Evolutionary conservation across 2,113 vertebrate species (phyloP), one percentile per base, ranked within the genome.

Genomic region (Trichechus manatus): DNA sequence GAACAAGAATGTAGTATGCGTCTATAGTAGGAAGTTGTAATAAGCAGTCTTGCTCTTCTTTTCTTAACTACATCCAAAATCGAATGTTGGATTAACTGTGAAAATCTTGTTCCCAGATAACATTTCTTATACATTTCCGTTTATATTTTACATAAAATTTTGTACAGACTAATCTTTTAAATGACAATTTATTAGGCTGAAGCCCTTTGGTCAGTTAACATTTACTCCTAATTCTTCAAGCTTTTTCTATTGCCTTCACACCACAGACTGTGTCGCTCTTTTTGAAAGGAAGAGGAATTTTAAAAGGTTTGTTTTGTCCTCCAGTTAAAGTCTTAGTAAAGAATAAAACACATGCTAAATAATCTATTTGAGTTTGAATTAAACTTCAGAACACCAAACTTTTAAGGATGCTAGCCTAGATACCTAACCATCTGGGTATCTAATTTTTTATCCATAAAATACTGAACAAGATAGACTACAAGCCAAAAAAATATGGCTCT

Each of bases 81-180:
- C 27, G 19, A 86, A 74, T 44, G 53, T 53, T 56, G 42, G 20
- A 72, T 68, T 79, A 97, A 87, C 66, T 66, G 33, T 86, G 13
- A 84, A 27, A 23, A 80, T 61, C 56, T 61, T 91, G 47, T 50
- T 89, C 75, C 59, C 17, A 94, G 80, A 87, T 64, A 63, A 93
- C 13, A 27, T 39, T 1, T 3, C n/a, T 1, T 3, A 23, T 17
- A 42, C 3, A 66, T 39, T 83, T 95, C 20, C 22, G 17, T 91
- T 87, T 87, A 61, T 77, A 90, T 23, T 94, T 89, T 56, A 84
- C 4, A n/a, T 23, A 68, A 36, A 82, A 82, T 72, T 92, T 78
- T 83, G 15, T 78, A 83, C 5, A 1, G 3, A 42, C 8, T 77
- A 9, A 75, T 75, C 44, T 74, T 80, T 93, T 27, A 79, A 93